These are phyloP conservation scores for Dasyprocta punctata DNA, from an alignment of 2,113 vertebrate species.

Conservation along the genomic window DNA sequence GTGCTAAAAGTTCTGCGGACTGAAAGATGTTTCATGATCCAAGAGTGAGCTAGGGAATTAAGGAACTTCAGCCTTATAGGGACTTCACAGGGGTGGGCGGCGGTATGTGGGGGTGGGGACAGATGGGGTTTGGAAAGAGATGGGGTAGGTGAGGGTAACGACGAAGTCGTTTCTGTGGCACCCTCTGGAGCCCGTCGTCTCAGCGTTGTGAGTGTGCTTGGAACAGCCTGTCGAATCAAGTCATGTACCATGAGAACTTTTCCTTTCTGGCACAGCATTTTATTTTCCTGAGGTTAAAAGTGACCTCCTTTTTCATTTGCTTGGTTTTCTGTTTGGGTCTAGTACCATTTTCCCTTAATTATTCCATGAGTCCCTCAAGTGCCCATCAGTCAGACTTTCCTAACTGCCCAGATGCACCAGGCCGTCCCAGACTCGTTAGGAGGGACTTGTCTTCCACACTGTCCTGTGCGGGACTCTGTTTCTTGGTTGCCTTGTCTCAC, in stretches of 20 bases:
- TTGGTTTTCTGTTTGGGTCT: not conserved
- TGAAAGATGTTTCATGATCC: conserved; percentile 46
- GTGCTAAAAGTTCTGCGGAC: conserved; percentile 31
- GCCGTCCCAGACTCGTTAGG: not conserved
- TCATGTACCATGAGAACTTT: not conserved
- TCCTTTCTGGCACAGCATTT: not conserved
- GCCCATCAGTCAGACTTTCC: not conserved
- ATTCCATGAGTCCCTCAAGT: not conserved
- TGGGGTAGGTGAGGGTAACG: not conserved
- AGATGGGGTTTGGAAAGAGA: not conserved
- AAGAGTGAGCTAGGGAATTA: conserved; percentile 3
- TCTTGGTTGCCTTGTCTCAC: not conserved
- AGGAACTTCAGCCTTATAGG: not conserved
- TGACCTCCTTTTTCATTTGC: not conserved
- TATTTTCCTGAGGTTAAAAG: conserved; percentile 35
- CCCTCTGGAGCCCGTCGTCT: not conserved
- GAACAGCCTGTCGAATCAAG: not conserved
- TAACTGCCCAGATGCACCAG: not conserved
- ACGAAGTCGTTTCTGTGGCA: not conserved
- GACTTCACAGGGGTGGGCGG: not conserved
- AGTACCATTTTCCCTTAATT: not conserved
- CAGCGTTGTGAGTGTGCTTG: not conserved
- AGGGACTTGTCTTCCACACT: not conserved
- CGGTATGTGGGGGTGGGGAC: not conserved
- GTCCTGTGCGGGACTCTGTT: not conserved